These are phyloP conservation scores for Corynorhinus townsendii DNA, from an alignment of 2,113 vertebrate genomes.

Conservation along the genomic window DNA sequence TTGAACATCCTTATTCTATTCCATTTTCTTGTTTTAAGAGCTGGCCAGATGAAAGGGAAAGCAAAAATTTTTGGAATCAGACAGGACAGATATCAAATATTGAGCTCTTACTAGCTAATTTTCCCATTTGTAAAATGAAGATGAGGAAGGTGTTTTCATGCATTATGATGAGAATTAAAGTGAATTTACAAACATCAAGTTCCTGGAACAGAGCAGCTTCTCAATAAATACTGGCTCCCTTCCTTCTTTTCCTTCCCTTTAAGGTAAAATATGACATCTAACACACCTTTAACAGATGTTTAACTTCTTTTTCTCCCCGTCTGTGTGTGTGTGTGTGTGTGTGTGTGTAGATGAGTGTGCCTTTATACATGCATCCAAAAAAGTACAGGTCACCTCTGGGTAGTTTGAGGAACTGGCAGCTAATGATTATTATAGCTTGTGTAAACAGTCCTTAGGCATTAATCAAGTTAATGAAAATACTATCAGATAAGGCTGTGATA, in stretches of 20 bases:
- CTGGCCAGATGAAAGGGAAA: neutral
- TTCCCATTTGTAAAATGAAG: neutral
- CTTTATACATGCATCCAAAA: neutral
- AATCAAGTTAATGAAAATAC: slow-evolving; percentile 42
- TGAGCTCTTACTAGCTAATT: neutral
- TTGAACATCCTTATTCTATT: neutral
- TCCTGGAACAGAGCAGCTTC: neutral
- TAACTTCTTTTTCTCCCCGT: neutral
- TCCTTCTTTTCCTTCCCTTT: neutral
- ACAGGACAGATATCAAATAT: neutral
- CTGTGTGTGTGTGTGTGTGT: neutral
- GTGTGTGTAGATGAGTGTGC: neutral
- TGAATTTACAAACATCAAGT: neutral
- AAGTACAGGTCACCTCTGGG: neutral
- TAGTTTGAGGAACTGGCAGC: slow-evolving; percentile 8
- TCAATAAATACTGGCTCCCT: neutral
- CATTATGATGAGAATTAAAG: neutral
- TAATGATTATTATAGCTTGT: neutral
- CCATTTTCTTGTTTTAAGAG: neutral
- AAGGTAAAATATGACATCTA: neutral
- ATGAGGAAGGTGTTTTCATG: neutral
- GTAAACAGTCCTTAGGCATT: slow-evolving; percentile 19
- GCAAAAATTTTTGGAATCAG: neutral
- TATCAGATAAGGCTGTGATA: slow-evolving; percentile 26
- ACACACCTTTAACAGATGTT: neutral